These are phyloP conservation scores for Leptinotarsa texana DNA, from an alignment of 1,140 invertebrate genomes.

Conservation along the genomic window DNA sequence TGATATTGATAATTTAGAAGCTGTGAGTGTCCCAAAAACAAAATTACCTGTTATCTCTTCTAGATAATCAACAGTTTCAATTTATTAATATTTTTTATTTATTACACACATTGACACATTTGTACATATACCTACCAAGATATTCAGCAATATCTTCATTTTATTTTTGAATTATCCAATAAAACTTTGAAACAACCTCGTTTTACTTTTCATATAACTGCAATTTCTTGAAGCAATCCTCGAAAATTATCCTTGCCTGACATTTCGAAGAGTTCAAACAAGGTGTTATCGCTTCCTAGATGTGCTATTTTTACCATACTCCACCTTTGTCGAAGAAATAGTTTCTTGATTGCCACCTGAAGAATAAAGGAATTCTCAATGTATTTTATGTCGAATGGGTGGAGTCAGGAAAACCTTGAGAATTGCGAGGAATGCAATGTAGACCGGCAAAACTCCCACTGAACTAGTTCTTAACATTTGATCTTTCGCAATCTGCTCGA, in stretches of 20 bases:
- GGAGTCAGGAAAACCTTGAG: slow-evolving; percentile 39
- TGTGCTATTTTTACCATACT: neutral
- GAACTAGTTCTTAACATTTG: slow-evolving; percentile 27
- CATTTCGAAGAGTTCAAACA: neutral
- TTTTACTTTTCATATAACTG: neutral
- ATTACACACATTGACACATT: neutral
- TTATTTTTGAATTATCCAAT: too few relatives aligned
- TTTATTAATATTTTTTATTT: neutral
- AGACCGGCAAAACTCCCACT: slow-evolving; percentile 27
- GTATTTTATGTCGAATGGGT: slow-evolving; percentile 21
- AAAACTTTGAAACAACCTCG: neutral
- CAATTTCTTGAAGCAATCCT: neutral
- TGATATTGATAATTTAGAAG: too few relatives aligned
- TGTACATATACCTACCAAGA: slow-evolving; percentile 4
- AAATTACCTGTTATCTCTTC: too few relatives aligned
- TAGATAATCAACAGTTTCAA: neutral
- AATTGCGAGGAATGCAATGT: slow-evolving; percentile 26
- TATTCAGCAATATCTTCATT: too few relatives aligned
- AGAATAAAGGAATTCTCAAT: slow-evolving; percentile 2
- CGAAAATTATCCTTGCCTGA: neutral
- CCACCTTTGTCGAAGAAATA: slow-evolving; percentile 17
- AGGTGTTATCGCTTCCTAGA: neutral
- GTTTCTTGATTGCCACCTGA: neutral
- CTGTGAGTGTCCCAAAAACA: too few relatives aligned
- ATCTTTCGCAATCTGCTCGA: slow-evolving; percentile 15